Conservation (phyloP, 2,797 vertebrate species). For the Linurgus olivaceus region DNA sequence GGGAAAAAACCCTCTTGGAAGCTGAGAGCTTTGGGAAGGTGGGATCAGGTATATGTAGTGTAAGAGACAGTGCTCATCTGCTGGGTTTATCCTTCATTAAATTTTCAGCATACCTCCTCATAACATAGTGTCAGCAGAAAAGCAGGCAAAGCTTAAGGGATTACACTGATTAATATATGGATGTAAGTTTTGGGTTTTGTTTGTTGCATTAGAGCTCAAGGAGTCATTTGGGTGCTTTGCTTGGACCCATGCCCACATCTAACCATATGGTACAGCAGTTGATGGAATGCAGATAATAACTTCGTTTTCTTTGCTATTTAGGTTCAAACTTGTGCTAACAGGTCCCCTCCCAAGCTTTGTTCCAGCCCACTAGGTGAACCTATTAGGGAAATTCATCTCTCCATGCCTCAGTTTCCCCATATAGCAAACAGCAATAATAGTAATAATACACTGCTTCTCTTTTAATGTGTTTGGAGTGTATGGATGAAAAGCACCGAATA, state of each 20-base stretch:
- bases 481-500: background rate
- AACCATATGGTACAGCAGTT: constrained; percentile 17
- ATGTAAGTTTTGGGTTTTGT: constrained; percentile 3
- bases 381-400: background rate
- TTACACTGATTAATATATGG: background rate
- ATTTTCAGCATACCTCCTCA: background rate
- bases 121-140: constrained; percentile 17
- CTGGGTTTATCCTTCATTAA: background rate
- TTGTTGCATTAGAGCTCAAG: constrained; percentile 37
- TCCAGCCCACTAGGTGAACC: constrained; percentile 1
- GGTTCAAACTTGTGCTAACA: constrained; percentile 63
- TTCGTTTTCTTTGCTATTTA: constrained; percentile 50
- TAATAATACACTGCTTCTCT: background rate
- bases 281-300: constrained; percentile 68
- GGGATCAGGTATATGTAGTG: background rate
- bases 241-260: constrained; percentile 47
- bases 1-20: background rate
- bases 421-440: background rate
- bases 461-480: background rate
- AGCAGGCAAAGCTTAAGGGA: background rate
- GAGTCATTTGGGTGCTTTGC: constrained; percentile 25
- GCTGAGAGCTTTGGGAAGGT: background rate
- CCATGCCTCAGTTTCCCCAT: background rate
- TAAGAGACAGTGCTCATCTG: background rate
- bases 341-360: constrained; percentile 31